Base-by-base conservation (phyloP, 2,113 vertebrate species). In the Daphoenositta chrysoptera region DNA sequence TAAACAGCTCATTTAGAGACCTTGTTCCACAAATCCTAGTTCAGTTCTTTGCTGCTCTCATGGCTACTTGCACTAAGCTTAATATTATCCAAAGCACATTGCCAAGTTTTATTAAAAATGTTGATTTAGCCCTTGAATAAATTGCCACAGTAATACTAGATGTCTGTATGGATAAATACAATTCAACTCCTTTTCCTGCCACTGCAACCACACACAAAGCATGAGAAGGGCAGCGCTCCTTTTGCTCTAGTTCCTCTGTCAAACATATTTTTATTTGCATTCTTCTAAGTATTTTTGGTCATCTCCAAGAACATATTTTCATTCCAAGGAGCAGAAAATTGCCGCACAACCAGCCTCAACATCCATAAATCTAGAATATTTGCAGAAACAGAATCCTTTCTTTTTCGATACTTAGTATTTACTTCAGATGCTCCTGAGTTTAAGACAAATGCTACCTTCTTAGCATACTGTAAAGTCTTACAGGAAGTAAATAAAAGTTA, bases 211-310 rank as follows among this genome's bases (percentile, higher is more conserved):
- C 50, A 65, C 68, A 90, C 30, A 84, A 90, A 63, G 30, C 33
- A 66, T 7, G 16, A 86, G 56, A 61, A 69, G 91, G 33, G 58
- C 50, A 72, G 45, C 12, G 26, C 13, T 54, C 33, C 77, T 90
- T 91, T 77, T 95, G 82, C 82, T 79, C 83, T 35, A 45, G 57
- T 95, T 93, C 60, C 48, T 69, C 3, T 17, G 23, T 61, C 65
- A 69, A 76, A 72, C 28, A 45, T 6, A 69, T 50, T 79, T 89
- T 85, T 87, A 77, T 95, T 91, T 83, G 54, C 91, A 94, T 97
- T 94, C 75, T 65, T 96, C 54, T 63, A 39, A 63, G 45, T 85
- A 48, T 54, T 93, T 48, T 19, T 91, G 61, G 48, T 69, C 75
- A 85, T 28, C 53, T 73, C 58, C 71, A 93, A 68, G 44, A 77